These are phyloP conservation scores for Oreochromis tanganicae DNA, from an alignment of 2,113 vertebrate species.

Conservation along the genomic window DNA sequence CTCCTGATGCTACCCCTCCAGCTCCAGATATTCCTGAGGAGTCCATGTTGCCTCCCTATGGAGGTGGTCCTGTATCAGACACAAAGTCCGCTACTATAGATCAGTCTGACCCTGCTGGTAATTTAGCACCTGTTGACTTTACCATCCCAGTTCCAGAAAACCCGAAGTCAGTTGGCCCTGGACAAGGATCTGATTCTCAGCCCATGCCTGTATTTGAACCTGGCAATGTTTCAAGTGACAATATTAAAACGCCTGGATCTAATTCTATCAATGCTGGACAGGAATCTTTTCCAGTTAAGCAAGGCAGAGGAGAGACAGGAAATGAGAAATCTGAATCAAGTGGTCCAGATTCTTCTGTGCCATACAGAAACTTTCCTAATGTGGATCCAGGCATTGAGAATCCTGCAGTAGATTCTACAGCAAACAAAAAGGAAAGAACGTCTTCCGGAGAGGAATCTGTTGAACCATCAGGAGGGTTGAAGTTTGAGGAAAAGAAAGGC, in stretches of 20 bases:
- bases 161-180: neutral
- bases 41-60: neutral
- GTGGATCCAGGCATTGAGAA: neutral
- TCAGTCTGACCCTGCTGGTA: neutral
- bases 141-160: conserved; percentile 14
- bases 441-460: neutral
- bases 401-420: neutral
- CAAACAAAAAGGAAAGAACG: neutral
- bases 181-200: neutral
- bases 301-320: neutral
- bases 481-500: neutral
- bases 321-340: neutral
- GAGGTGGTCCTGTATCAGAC: neutral
- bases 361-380: neutral
- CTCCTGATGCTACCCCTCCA: neutral
- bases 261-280: neutral
- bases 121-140: conserved; percentile 40
- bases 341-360: neutral
- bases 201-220: neutral
- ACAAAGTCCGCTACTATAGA: neutral
- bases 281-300: neutral
- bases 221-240: neutral
- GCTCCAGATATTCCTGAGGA: neutral
- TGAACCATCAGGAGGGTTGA: neutral
- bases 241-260: neutral